Evolutionary conservation across 1,140 invertebrate genomes (phyloP).

Genomic region (Colletes gigas): DNA sequence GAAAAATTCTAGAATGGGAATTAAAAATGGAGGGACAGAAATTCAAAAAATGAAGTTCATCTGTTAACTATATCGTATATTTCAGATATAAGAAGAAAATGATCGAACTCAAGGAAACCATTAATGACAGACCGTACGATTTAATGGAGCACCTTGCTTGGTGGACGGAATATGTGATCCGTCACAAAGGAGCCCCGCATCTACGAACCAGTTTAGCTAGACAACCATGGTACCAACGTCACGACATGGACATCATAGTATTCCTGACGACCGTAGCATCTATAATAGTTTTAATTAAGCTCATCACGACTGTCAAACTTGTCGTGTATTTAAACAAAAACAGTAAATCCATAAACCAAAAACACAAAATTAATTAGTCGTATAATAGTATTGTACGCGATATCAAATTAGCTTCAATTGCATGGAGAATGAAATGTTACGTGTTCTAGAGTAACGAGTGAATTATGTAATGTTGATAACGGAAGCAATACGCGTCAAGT

Average conservation of each 20-base stretch:
- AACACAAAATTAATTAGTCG: too few relatives aligned
- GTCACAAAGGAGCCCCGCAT: slow-evolving; percentile 80
- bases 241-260: slow-evolving; percentile 68
- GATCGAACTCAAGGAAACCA: slow-evolving; percentile 55
- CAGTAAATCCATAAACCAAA: too few relatives aligned
- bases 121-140: slow-evolving; percentile 77
- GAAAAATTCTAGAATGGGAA: too few relatives aligned
- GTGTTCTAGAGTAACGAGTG: too few relatives aligned
- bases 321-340: too few relatives aligned
- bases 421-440: too few relatives aligned
- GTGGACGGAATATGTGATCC: slow-evolving; percentile 83
- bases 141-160: slow-evolving; percentile 78
- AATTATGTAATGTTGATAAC: too few relatives aligned
- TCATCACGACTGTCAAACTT: background rate
- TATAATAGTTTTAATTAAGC: slow-evolving; percentile 17
- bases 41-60: too few relatives aligned
- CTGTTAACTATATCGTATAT: background rate
- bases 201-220: slow-evolving; percentile 68
- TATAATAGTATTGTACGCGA: too few relatives aligned
- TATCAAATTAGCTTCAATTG: too few relatives aligned
- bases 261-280: slow-evolving; percentile 34
- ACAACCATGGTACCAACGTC: slow-evolving; percentile 72
- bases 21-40: too few relatives aligned
- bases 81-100: slow-evolving; percentile 73
- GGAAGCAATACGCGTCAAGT: too few relatives aligned